A percentile compares a stretch with the other conserved stretches of the same genome.
Conservation (phyloP, 2,888 invertebrate genomes). For the Scaptomyza cyrtandrae region DNA sequence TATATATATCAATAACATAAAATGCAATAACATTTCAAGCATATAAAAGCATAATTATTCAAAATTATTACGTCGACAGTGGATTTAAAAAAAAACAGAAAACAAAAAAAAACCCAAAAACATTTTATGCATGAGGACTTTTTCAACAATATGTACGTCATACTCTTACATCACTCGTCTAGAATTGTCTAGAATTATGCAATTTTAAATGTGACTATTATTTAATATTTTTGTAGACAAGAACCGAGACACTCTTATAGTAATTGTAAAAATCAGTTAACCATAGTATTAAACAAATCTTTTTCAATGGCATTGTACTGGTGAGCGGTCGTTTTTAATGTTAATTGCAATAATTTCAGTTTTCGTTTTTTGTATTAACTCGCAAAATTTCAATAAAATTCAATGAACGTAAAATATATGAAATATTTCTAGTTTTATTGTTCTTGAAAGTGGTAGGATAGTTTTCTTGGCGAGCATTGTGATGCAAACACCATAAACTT, state of each 20-base stretch:
- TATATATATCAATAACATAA: slow-evolving; percentile 76
- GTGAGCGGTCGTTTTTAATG: slow-evolving; percentile 73
- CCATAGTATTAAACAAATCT: slow-evolving; percentile 75
- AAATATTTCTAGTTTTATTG: slow-evolving; percentile 7
- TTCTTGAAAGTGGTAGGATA: not conserved
- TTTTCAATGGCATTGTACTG: slow-evolving; percentile 77
- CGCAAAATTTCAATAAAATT: slow-evolving; percentile 78
- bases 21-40: slow-evolving; percentile 74
- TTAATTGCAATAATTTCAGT: slow-evolving; percentile 72
- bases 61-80: slow-evolving; percentile 65
- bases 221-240: slow-evolving; percentile 75
- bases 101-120: slow-evolving; percentile 23
- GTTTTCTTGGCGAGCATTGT: not conserved
- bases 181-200: slow-evolving; percentile 71
- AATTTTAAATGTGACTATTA: slow-evolving; percentile 77
- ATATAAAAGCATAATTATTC: slow-evolving; percentile 69
- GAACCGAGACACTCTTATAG: slow-evolving; percentile 66
- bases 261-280: slow-evolving; percentile 76
- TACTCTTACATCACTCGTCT: slow-evolving; percentile 67
- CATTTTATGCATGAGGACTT: slow-evolving; percentile 75
- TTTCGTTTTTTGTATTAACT: slow-evolving; percentile 75
- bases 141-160: slow-evolving; percentile 72
- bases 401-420: slow-evolving; percentile 69
- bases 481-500: no score
- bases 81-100: slow-evolving; percentile 36